Percentiles rank a stretch among this genome's conserved stretches.
These are phyloP conservation scores for Chaetura pelagica DNA, from an alignment of 2,113 vertebrate species.

Conservation along the genomic window DNA sequence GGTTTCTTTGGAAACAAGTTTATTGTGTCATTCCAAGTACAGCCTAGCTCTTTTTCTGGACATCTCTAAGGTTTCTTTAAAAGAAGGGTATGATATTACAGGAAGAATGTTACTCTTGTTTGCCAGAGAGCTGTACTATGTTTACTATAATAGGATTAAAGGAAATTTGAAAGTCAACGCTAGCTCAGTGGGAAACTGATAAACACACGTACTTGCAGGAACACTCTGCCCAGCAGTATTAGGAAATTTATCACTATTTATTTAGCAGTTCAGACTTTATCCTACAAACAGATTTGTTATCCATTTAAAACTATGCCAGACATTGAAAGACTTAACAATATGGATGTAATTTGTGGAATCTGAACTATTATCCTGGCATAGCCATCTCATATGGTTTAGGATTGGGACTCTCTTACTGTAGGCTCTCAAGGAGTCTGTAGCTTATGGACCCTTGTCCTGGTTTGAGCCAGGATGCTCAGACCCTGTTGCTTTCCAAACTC, in stretches of 20 bases:
- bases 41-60: conserved; percentile 57
- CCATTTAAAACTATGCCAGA: conserved; percentile 4
- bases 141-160: conserved; percentile 68
- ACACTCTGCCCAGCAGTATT: neutral
- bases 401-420: neutral
- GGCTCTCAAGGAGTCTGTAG: neutral
- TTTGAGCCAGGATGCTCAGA: too few relatives aligned
- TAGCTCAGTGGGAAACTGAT: conserved; percentile 51
- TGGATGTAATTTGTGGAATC: neutral
- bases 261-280: conserved; percentile 39
- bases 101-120: conserved; percentile 58
- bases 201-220: conserved; percentile 2
- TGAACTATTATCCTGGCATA: neutral
- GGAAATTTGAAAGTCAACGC: neutral
- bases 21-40: conserved; percentile 48
- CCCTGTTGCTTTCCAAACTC: neutral
- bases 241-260: conserved; percentile 38
- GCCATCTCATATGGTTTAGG: neutral
- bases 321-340: neutral
- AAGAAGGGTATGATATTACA: conserved; percentile 66
- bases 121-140: conserved; percentile 65
- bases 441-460: too few relatives aligned
- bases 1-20: conserved; percentile 50
- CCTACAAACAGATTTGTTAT: conserved; percentile 9
- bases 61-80: conserved; percentile 54